phyloP scores from a whole-genome alignment of 2,888 invertebrate genomes.

The Shargacucullia verbasci region DNA sequence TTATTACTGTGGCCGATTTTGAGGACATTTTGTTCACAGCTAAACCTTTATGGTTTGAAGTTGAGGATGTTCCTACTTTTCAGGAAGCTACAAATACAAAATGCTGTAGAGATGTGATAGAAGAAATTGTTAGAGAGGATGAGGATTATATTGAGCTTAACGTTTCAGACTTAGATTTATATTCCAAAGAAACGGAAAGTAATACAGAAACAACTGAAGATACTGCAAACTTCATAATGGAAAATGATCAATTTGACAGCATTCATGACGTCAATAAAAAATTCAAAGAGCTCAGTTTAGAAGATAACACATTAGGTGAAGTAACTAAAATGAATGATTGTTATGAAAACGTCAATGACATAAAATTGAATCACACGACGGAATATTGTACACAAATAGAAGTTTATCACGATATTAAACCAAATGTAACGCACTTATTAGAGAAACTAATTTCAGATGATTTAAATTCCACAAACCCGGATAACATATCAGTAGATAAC shows the following conservation, averaged over 20 bases:
- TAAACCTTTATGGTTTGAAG: slow-evolving; percentile 60
- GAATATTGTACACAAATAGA: slow-evolving; percentile 7
- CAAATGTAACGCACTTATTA: background rate
- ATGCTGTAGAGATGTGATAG: slow-evolving; percentile 3
- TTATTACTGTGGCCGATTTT: slow-evolving; percentile 77
- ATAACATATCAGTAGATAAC: background rate
- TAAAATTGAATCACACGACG: background rate
- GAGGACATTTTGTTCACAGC: slow-evolving; percentile 82
- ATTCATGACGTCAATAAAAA: background rate
- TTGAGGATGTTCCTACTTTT: slow-evolving; percentile 17
- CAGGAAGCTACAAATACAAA: slow-evolving; percentile 28
- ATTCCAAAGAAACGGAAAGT: background rate
- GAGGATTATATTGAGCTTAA: background rate
- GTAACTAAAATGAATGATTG: background rate
- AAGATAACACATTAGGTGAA: background rate
- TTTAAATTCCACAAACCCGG: background rate
- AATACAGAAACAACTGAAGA: background rate
- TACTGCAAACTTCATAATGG: background rate
- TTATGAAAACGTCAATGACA: background rate
- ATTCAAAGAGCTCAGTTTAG: background rate
- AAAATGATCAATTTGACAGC: background rate
- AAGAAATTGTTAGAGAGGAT: background rate
- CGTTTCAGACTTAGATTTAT: background rate
- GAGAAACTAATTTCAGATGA: background rate
- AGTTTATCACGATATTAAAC: slow-evolving; percentile 6